Evolutionary conservation across 2,888 invertebrate genomes (phyloP).

Genomic region (Colostygia pectinataria): DNA sequence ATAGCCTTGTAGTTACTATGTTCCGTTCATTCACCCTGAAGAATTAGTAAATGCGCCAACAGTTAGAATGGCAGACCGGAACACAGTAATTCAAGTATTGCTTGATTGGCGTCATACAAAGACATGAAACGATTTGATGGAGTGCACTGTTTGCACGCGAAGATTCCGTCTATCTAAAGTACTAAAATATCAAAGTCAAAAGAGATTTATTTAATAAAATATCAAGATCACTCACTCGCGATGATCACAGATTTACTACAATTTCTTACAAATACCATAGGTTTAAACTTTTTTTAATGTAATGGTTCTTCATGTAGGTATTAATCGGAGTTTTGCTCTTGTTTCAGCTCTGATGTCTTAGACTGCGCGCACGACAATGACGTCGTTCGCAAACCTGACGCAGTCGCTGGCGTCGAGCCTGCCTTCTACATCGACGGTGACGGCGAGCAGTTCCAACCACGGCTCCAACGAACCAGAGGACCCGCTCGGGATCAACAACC

Average conservation of each 20-base stretch:
- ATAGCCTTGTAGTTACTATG: slow-evolving; percentile 21
- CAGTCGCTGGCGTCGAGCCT: slow-evolving; percentile 66
- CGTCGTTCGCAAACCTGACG: slow-evolving; percentile 72
- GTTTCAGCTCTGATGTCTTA: slow-evolving; percentile 73
- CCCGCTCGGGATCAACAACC: slow-evolving; percentile 69
- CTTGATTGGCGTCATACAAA: slow-evolving; percentile 25
- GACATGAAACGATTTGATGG: slow-evolving; percentile 17
- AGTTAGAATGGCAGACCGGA: slow-evolving; percentile 16
- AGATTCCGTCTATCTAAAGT: background rate
- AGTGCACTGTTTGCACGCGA: slow-evolving; percentile 10
- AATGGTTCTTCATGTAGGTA: no score
- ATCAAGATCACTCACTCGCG: no score
- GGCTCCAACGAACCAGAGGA: slow-evolving; percentile 58
- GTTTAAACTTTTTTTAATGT: no score
- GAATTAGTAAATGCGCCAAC: slow-evolving; percentile 8
- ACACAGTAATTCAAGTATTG: slow-evolving; percentile 20
- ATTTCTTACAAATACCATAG: no score
- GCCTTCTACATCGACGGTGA: slow-evolving; percentile 57
- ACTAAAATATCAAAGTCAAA: background rate
- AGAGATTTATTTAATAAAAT: no score
- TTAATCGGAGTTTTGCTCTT: slow-evolving; percentile 37
- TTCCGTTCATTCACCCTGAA: slow-evolving; percentile 22
- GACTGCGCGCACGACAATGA: slow-evolving; percentile 57
- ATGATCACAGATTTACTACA: no score
- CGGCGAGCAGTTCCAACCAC: slow-evolving; percentile 49